A percentile compares a stretch with the other conserved stretches of the same genome.
Evolutionary conservation across 2,113 vertebrate species (phyloP).

Genomic region (Notarius lentiginosus): DNA sequence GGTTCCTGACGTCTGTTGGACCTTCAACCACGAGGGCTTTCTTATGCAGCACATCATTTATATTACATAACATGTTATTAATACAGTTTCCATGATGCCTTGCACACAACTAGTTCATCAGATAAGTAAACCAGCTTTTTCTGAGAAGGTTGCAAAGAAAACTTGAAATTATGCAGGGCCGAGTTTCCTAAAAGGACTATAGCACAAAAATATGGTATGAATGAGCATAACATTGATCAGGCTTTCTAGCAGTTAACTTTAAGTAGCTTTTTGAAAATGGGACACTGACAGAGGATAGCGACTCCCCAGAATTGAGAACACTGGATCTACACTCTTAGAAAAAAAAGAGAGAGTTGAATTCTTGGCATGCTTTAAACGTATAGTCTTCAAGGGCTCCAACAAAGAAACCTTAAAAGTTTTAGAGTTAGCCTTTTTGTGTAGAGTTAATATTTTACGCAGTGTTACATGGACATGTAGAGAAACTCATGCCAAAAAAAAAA

Average conservation of each 20-base stretch:
- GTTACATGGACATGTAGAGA: neutral
- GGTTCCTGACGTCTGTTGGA: conserved; percentile 86
- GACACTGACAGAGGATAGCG: neutral
- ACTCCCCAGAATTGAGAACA: neutral
- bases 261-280: neutral
- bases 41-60: conserved; percentile 69
- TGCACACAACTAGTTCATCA: conserved; percentile 9
- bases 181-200: neutral
- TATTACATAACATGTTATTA: conserved; percentile 1
- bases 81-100: conserved; percentile 17
- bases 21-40: conserved; percentile 86
- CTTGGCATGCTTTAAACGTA: neutral
- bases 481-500: neutral
- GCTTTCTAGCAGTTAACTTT: neutral
- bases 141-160: neutral
- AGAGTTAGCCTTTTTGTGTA: neutral
- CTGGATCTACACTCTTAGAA: neutral
- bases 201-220: neutral
- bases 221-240: neutral
- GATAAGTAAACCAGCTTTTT: neutral
- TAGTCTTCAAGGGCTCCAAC: neutral
- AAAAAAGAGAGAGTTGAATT: neutral
- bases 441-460: neutral
- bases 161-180: neutral
- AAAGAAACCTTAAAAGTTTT: neutral